Evolutionary conservation across 2,888 invertebrate genomes (phyloP), one percentile per base, ranked within the genome.

Genomic region (Cepaea hortensis): DNA sequence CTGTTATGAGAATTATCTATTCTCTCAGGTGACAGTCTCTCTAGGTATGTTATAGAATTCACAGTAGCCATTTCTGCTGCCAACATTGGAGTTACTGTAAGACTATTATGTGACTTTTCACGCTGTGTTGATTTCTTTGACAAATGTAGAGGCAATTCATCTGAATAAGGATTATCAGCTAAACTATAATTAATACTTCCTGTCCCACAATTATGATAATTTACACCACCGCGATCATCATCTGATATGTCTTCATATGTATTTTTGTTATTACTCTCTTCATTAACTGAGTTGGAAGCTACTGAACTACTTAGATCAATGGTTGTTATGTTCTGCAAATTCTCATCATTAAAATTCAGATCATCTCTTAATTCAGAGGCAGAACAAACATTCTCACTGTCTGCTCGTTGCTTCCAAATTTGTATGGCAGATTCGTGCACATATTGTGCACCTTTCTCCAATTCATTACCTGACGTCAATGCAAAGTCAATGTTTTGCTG

Each of bases 61-160:
- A 55, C 11, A 55, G 55, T 11, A 55, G 55, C 55, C 6, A 11
- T 55, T 55, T 55, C 65, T 62, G 20, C 7, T 35, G 55, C 35
- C 9, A 76, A 46, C 18, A 35, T 3, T 18, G 61, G 23, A 11
- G 61, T 20, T 9, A 18, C 50, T 18, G 18, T n/a, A 55, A 35
- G 6, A 9, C 70, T 35, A 62, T 1, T 62, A 46, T 5, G 55
- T 84, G 65, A 23, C 11, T 48, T 68, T 81, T 18, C 81, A 81
- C n/a, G 13, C 7, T 48, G 7, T 81, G 68, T 18, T 81, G 81
- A 4, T 50, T 46, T 81, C 35, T 50, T 55, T 48, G 81, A 81
- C 70, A 81, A 81, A 68, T 81, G 68, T 50, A 81, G 50, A 48
- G 81, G 81, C 50, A 81, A 4, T 48, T 81, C 81, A 7, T 70